phyloP scores from a whole-genome alignment of 2,113 vertebrate genomes.

The Pseudopipra pipra region DNA sequence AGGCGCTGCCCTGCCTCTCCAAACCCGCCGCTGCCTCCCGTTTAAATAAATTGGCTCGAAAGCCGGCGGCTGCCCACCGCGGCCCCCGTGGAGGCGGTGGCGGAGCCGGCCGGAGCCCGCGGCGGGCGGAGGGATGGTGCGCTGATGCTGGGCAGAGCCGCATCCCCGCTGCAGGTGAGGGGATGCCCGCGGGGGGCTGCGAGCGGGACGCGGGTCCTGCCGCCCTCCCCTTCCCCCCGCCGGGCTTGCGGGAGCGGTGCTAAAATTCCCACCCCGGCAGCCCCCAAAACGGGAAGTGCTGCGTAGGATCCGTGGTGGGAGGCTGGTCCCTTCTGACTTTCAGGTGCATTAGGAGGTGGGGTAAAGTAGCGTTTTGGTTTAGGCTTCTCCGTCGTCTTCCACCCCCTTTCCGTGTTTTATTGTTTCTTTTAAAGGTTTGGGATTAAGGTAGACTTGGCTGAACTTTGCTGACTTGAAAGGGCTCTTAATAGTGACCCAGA shows the following conservation, averaged over 20 bases:
- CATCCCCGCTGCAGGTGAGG: conserved; percentile 73
- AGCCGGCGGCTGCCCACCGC: conserved; percentile 7
- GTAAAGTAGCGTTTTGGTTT: neutral
- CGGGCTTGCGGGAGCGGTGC: neutral
- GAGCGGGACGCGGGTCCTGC: neutral
- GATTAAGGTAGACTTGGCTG: conserved; percentile 66
- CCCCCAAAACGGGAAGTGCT: neutral
- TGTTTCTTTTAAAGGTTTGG: conserved; percentile 36
- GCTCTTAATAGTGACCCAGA: conserved; percentile 62
- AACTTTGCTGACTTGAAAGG: conserved; percentile 67
- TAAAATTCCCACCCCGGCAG: neutral
- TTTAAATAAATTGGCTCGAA: conserved; percentile 57
- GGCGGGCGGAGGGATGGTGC: conserved; percentile 33
- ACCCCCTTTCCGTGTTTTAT: neutral
- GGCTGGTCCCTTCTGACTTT: conserved; percentile 1
- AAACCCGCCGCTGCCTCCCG: conserved; percentile 20
- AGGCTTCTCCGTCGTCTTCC: neutral
- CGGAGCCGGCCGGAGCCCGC: conserved; percentile 1
- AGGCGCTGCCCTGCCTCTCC: conserved; percentile 43
- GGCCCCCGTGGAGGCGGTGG: conserved; percentile 5
- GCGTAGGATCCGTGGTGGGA: neutral
- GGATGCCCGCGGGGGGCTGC: neutral
- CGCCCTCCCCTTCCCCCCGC: neutral
- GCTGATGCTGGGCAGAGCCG: conserved; percentile 67
- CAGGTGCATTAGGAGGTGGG: conserved; percentile 40